These are phyloP conservation scores for Pipistrellus kuhlii DNA, from an alignment of 2,797 vertebrate genomes.

Conservation along the genomic window DNA sequence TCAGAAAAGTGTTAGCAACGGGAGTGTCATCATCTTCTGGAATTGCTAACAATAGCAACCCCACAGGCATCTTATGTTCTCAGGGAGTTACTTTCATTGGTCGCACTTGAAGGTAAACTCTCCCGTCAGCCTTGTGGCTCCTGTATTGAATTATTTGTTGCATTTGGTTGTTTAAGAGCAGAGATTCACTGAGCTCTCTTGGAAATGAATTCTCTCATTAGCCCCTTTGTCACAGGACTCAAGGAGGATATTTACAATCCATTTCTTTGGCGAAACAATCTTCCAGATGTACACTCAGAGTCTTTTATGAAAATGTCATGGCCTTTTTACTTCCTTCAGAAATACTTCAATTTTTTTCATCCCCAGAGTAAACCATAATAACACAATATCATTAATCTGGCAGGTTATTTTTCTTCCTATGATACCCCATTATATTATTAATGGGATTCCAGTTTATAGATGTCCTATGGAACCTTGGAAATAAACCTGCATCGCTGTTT, in stretches of 20 bases:
- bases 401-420: not conserved
- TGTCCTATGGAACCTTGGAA: conserved; percentile 8
- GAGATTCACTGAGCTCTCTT: not conserved
- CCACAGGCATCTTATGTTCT: conserved; percentile 15
- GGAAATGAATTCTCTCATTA: conserved; percentile 56
- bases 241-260: conserved; percentile 47
- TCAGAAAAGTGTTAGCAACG: conserved; percentile 69
- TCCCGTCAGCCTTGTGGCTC: not conserved
- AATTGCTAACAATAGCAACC: conserved; percentile 46
- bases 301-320: not conserved
- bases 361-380: not conserved
- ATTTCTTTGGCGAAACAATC: conserved; percentile 43
- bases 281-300: not conserved
- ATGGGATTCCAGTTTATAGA: not conserved
- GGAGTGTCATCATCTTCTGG: conserved; percentile 60
- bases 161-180: conserved; percentile 18
- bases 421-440: not conserved
- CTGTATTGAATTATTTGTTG: not conserved
- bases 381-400: conserved; percentile 6
- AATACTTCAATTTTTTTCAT: conserved; percentile 20
- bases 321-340: conserved; percentile 27
- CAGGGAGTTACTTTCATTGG: conserved; percentile 12
- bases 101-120: not conserved
- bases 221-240: not conserved
- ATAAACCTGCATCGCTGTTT: not conserved